Evolutionary conservation across 2,797 vertebrate species (phyloP), one percentile per base, ranked within the genome.

Genomic region (Intellagama lesueurii): DNA sequence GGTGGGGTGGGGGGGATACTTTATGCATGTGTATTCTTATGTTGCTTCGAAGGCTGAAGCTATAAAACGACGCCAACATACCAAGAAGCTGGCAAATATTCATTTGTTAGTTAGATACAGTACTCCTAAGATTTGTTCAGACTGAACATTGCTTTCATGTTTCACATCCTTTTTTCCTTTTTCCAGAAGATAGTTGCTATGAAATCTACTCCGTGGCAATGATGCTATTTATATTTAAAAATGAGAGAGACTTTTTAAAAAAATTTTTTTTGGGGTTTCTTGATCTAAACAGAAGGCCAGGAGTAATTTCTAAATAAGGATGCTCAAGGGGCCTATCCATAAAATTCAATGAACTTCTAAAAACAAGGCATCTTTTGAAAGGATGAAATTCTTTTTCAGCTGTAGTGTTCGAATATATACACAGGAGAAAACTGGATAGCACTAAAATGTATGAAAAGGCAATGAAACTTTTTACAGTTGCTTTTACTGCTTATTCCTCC

Each of bases 401-500:
- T 26, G 19, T 5, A 40, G 11, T 32, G 56, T 77, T 70, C 66
- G 28, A 66, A 26, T 69, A 64, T 78, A 4, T 68, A 69, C 22
- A 60, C 56, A 83, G 80, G 70, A 68, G 32, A 68, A 73, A 30
- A 44, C 26, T 19, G 32, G 79, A 76, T 70, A 81, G 68, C 52
- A 80, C 35, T 32, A 85, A 75, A 19, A 47, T 73, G 19, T 89
- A 72, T 80, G 16, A 22, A 69, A 85, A 80, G 30, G 14, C 52
- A 78, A 66, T 47, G 17, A 56, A 60, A 87, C 68, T 32, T 83
- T 44, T 68, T 75, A 28, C 32, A 82, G 44, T 60, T 60, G 81
- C 44, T 52, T 88, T 84, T 84, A 78, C n/a, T 69, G 47, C 70
- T 78, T 88, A 83, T 84, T 70, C 47, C 73, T 78, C 47, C 64